Evolutionary conservation across 2,113 vertebrate genomes (phyloP), one percentile per base, ranked within the genome.

Genomic region (Hyla sarda): DNA sequence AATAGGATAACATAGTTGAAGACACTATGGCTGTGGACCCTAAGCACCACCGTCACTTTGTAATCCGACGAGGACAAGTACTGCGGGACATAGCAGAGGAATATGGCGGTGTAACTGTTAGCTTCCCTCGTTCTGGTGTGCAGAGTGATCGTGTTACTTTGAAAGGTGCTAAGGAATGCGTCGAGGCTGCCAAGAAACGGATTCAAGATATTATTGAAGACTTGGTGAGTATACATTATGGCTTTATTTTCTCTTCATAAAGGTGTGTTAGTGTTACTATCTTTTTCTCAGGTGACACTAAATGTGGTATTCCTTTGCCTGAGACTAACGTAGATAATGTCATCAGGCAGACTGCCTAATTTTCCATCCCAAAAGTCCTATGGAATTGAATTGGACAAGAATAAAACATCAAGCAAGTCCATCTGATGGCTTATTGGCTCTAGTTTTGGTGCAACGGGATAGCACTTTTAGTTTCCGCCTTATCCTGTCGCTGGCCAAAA

Each of bases 161-260:
- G 67, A 99, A 99, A 89, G 98, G 98, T 69, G 98, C 98, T 91
- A 98, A 99, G 91, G 98, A 99, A 65, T 99, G 98, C 19, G 97
- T 99, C 89, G 97, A 99, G 89, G 98, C 97, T 25, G 98, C 98
- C 89, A 99, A 97, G 92, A 99, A 96, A 86, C 97, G 97, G 88
- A 99, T 99, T 91, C 96, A 92, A 89, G 98, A 99, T 92, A 97
- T 99, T 84, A 94, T 98, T 0, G 97, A 98, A 86, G 98, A 99
- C 90, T 91, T 99, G 97, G 98, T 99, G 72, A 69, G 83, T 0
- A 28, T 62, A 21, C 8, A 19, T 9, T 21, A 52, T 12, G 52
- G 28, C 75, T 34, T 21, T 7, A 12, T 11, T 28, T 62, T 28
- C 25, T 56, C 1, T 34, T 30, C 25, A 13, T 9, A 1, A 8